phyloP scores from a whole-genome alignment of 2,797 vertebrate genomes.

The Helicolenus hilgendorfi region DNA sequence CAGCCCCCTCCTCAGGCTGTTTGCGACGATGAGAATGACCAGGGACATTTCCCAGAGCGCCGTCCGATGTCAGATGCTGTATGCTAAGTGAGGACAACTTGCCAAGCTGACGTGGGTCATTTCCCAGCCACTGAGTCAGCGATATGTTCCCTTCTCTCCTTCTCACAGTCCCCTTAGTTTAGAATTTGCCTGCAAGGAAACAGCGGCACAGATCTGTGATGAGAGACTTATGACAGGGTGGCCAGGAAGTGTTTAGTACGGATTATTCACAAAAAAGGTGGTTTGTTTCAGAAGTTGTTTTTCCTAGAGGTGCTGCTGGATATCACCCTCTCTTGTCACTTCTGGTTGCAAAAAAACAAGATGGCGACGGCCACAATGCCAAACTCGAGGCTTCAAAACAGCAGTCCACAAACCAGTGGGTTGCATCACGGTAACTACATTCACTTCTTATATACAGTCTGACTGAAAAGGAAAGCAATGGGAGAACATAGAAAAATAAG shows the following conservation, averaged over 20 bases:
- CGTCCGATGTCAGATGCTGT: constrained; percentile 36
- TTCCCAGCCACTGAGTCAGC: constrained; percentile 50
- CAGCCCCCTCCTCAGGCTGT: constrained; percentile 16
- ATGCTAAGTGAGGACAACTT: constrained; percentile 48
- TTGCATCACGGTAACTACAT: no score
- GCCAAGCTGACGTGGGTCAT: constrained; percentile 26
- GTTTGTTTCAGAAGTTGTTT: constrained; percentile 8
- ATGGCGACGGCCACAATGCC: rapidly evolving
- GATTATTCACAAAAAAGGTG: constrained; percentile 18
- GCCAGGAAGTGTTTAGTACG: constrained; percentile 16
- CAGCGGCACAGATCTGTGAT: constrained; percentile 37
- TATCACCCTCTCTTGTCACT: no score
- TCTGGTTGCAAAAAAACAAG: no score
- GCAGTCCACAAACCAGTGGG: no score
- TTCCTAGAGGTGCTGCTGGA: background rate
- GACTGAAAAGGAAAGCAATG: background rate
- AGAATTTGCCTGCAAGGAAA: background rate
- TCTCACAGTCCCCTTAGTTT: background rate
- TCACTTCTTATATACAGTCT: no score
- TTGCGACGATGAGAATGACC: constrained; percentile 30
- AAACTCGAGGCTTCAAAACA: no score
- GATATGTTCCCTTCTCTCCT: background rate
- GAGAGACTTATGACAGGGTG: constrained; percentile 18
- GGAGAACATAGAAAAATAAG: background rate
- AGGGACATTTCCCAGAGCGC: constrained; percentile 41